A percentile compares a stretch with the other conserved stretches of the same genome.
Conservation (phyloP, 2,797 vertebrate genomes). For the Tokudaia tokunoshimensis region DNA sequence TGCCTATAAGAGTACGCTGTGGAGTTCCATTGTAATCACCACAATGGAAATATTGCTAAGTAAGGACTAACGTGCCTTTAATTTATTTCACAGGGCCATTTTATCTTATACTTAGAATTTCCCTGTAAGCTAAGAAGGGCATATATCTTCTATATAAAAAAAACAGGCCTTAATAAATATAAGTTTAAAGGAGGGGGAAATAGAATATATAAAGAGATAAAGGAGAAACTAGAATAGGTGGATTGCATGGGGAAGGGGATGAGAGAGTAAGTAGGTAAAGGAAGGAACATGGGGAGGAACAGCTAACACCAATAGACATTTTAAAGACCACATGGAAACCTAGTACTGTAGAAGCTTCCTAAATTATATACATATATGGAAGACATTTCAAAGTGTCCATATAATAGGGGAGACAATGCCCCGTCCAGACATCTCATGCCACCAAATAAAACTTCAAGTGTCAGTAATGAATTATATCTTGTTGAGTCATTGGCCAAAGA, state of each 20-base stretch:
- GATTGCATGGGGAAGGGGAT: not conserved
- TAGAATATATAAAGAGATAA: not conserved
- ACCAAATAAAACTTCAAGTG: not conserved
- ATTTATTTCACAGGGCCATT: too few relatives aligned
- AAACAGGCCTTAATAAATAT: slow-evolving; percentile 6
- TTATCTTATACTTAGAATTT: too few relatives aligned
- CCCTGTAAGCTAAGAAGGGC: not conserved
- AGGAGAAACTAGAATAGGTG: not conserved
- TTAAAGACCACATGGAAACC: not conserved
- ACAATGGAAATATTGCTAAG: too few relatives aligned
- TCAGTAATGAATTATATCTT: not conserved
- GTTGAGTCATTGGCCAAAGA: not conserved
- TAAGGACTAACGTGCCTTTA: too few relatives aligned
- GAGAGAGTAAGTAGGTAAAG: not conserved
- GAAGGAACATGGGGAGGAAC: not conserved
- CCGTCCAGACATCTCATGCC: not conserved
- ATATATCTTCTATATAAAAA: not conserved
- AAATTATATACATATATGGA: not conserved
- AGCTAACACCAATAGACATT: not conserved
- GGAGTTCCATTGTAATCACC: too few relatives aligned
- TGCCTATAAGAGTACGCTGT: too few relatives aligned
- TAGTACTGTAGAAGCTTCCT: not conserved
- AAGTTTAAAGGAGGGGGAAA: not conserved
- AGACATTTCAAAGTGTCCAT: not conserved
- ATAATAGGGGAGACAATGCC: not conserved